Base-by-base conservation (phyloP, 2,888 invertebrate genomes). In the Disparrhopalites patrizii region DNA sequence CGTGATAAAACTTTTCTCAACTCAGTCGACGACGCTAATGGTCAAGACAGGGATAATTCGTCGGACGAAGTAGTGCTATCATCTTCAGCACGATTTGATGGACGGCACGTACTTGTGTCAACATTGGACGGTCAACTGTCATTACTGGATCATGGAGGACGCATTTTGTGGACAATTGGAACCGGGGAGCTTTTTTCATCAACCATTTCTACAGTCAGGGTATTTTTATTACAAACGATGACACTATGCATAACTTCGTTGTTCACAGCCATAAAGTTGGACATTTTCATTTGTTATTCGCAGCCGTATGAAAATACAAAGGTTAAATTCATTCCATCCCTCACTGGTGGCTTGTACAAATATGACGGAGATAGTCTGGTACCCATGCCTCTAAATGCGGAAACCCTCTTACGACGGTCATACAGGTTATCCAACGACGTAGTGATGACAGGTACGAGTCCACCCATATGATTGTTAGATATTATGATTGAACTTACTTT, bases 301-400 rank as follows among this genome's bases (percentile, higher is more conserved):
- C 77, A 90, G 89, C 80, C 93, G 47, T 88, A 88, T 38, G 88
- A 89, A 64, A 88, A 90, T 77, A 93, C 92, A 1, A 88, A 91
- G 85, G 86, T 93, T 20, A 85, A 92, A 55, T 84, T 97, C 77
- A 93, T 98, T 76, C 98, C 97, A 1, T 94, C 97, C 0, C 82
- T 98, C 10, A 90, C 88, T 76, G 98, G 98, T 1, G 87, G 88
- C 2, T 83, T 98, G 56, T 98, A 94, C 81, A 91, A 91, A 79
- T 90, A 94, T 79, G 91, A 94, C 79, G 94, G 93, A 0, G 88
- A 90, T 68, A 87, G 86, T 68, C 85, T 97, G 55, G 91, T 95
- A 80, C 87, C 91, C 0, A 76, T 80, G 69, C 94, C 95, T 0
- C 85, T 97, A 70, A 87, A 89, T 47, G 90, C 92, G 0, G 94